A percentile compares a stretch with the other conserved stretches of the same genome.
Evolutionary conservation across 2,888 invertebrate species (phyloP).

Genomic region (Drosophila paramelanica): DNA sequence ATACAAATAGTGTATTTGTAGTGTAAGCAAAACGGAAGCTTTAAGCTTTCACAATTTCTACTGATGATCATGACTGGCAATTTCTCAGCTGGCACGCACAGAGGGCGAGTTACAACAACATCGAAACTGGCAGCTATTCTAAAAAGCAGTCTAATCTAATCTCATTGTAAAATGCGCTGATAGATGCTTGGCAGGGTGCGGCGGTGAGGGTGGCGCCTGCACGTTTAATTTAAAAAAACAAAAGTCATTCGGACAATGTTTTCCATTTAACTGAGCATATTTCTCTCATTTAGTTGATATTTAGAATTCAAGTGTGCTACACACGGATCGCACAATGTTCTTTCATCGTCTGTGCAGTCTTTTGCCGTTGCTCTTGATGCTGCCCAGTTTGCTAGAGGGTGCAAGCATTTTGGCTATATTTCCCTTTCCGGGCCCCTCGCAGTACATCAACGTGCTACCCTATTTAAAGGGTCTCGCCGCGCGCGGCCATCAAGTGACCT

Average conservation of each 20-base stretch:
- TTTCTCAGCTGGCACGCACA: not conserved
- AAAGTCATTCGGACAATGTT: not conserved
- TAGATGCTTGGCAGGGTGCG: not conserved
- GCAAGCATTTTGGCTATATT: conserved; percentile 75
- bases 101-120: not conserved
- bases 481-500: conserved; percentile 83
- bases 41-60: not conserved
- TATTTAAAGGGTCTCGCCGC: conserved; percentile 79
- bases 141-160: conserved; percentile 3
- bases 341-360: conserved; percentile 16
- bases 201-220: conserved; percentile 45
- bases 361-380: conserved; percentile 7
- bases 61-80: conserved; percentile 22
- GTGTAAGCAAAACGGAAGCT: not conserved
- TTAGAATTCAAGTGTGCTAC: not conserved
- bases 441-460: conserved; percentile 79
- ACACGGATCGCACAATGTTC: conserved; percentile 39
- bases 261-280: not conserved
- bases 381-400: conserved; percentile 41
- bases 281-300: conserved; percentile 38
- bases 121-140: not conserved
- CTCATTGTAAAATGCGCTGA: not conserved
- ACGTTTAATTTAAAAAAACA: conserved; percentile 14
- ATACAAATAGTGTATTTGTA: not conserved
- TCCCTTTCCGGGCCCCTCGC: conserved; percentile 78